Percentiles rank a stretch among this genome's conserved stretches.
These are phyloP conservation scores for Dysidea cf. avara DNA, from an alignment of 37 sponge, comb jelly and placozoan genomes.

Conservation along the genomic window DNA sequence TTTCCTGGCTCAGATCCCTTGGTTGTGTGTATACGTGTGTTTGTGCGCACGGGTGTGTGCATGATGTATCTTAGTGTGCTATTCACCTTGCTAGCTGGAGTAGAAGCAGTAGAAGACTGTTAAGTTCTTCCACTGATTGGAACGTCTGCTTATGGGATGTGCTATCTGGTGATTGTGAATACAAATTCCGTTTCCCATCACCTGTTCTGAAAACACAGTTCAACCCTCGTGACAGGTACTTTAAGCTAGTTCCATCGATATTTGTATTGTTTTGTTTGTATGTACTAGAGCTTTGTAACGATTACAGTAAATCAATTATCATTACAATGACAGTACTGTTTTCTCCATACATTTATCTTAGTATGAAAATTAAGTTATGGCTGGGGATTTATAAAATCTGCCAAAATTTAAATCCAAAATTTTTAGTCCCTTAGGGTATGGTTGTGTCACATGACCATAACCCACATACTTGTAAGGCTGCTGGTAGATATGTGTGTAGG, in stretches of 20 bases:
- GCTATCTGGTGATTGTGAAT: conserved; percentile 71
- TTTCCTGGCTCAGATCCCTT: too few species aligned
- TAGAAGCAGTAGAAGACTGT: conserved; percentile 75
- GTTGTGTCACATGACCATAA: too few species aligned
- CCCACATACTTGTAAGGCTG: too few species aligned
- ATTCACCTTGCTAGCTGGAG: conserved; percentile 52
- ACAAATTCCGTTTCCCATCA: conserved; percentile 85
- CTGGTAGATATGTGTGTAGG: too few species aligned
- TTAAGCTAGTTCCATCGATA: background rate
- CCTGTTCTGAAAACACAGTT: conserved; percentile 89
- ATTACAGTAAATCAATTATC: too few species aligned
- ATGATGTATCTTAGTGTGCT: background rate
- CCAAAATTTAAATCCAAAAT: too few species aligned
- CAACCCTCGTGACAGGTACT: conserved; percentile 86
- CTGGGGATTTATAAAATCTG: too few species aligned
- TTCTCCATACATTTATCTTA: too few species aligned
- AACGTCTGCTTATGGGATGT: conserved; percentile 94
- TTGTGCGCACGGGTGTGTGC: too few species aligned
- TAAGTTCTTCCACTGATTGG: conserved; percentile 90
- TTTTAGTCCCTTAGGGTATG: too few species aligned
- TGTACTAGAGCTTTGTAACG: background rate
- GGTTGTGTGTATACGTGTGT: background rate
- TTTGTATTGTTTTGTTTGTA: background rate
- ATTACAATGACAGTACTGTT: too few species aligned
- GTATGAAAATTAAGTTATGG: too few species aligned